Evolutionary conservation across 2,797 vertebrate species (phyloP).

Genomic region (Heliangelus exortis): DNA sequence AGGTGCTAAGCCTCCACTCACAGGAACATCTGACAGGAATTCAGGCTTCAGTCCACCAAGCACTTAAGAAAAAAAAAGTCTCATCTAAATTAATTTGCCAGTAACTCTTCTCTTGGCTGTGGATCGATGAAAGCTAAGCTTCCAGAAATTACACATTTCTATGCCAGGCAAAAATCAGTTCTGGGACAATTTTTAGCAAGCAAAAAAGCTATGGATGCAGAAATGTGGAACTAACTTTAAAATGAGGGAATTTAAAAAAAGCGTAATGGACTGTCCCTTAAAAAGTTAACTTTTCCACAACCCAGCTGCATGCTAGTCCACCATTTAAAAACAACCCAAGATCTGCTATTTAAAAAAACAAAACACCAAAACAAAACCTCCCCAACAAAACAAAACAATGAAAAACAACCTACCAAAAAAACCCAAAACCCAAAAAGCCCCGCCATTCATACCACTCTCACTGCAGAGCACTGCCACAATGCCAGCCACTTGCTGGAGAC

Average conservation of each 20-base stretch:
- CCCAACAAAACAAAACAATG: not conserved
- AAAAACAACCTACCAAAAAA: not conserved
- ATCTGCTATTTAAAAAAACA: not conserved
- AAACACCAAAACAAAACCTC: not conserved
- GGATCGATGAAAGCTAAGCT: not conserved
- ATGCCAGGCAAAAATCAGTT: not conserved
- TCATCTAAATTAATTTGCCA: not conserved
- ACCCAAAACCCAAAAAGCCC: not conserved
- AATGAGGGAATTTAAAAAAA: not conserved
- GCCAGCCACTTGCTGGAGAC: not conserved
- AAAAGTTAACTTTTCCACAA: not conserved
- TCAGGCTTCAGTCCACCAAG: conserved; percentile 4
- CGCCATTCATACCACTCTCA: not conserved
- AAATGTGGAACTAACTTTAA: not conserved
- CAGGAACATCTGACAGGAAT: conserved; percentile 48
- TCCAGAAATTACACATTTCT: not conserved
- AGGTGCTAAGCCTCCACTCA: conserved; percentile 39
- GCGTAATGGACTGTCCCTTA: accelerated
- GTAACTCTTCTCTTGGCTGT: not conserved
- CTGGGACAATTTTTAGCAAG: not conserved
- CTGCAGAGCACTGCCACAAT: not conserved
- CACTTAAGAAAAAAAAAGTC: not conserved
- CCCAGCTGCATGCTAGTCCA: not conserved
- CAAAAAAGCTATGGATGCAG: not conserved
- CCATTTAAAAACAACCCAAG: not conserved